These are phyloP conservation scores for Clarias pachynema DNA, from an alignment of 2,797 vertebrate species.

Conservation along the genomic window DNA sequence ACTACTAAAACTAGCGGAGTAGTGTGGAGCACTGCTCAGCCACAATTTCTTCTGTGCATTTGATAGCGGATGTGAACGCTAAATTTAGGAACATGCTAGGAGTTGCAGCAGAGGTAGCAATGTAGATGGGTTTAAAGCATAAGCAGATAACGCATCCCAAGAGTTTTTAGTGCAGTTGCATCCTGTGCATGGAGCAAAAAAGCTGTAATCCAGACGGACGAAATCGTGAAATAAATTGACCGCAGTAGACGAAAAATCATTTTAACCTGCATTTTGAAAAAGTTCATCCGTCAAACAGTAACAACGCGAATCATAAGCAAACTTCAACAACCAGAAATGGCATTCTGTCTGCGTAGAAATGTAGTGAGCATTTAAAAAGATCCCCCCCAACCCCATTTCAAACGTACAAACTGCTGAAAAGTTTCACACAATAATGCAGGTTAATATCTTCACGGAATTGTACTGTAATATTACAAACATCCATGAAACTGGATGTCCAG, in stretches of 20 bases:
- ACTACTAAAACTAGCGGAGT: not conserved
- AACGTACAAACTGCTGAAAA: slow-evolving; percentile 27
- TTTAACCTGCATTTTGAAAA: not conserved
- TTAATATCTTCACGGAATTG: slow-evolving; percentile 29
- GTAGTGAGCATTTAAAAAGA: slow-evolving; percentile 18
- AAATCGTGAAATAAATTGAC: not conserved
- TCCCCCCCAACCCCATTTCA: not conserved
- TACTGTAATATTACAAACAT: slow-evolving; percentile 27
- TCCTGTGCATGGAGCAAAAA: not conserved
- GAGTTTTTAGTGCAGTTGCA: not conserved
- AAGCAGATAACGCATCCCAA: not conserved
- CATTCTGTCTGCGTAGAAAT: not conserved
- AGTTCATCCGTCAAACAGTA: not conserved
- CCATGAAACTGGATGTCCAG: slow-evolving; percentile 55
- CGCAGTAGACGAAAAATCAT: not conserved
- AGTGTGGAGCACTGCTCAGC: not conserved
- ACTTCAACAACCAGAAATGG: slow-evolving; percentile 20
- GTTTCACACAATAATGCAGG: slow-evolving; percentile 22
- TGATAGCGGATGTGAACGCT: not conserved
- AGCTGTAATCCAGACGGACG: not conserved
- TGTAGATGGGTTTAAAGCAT: slow-evolving; percentile 8
- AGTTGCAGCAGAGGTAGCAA: slow-evolving; percentile 24
- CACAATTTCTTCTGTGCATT: not conserved
- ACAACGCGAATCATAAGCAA: slow-evolving; percentile 22
- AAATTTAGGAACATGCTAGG: not conserved